A percentile compares a stretch with the other conserved stretches of the same genome.
Evolutionary conservation across 2,797 vertebrate species (phyloP).

Genomic region (Nyctalus aviator): DNA sequence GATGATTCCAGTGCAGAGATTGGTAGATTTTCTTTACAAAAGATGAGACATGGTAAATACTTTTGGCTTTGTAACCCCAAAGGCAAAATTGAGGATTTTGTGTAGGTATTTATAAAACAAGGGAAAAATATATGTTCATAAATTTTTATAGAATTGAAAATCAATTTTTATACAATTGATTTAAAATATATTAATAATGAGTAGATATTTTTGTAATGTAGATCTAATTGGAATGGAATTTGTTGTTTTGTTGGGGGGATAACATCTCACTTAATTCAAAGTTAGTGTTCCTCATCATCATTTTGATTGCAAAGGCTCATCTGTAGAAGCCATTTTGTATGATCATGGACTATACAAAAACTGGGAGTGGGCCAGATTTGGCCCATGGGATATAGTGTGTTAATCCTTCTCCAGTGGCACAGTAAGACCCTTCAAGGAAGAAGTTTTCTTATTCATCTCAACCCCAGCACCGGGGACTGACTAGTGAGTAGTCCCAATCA

Average conservation of each 20-base stretch:
- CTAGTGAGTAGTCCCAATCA: neutral
- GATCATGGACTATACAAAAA: neutral
- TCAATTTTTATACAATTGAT: neutral
- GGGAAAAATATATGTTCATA: neutral
- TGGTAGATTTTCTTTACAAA: constrained; percentile 1
- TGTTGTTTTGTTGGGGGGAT: neutral
- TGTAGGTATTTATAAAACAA: neutral
- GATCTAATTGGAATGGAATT: neutral
- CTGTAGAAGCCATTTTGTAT: neutral
- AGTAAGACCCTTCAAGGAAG: neutral
- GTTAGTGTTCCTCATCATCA: neutral
- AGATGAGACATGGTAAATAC: neutral
- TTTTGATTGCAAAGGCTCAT: neutral
- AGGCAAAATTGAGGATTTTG: neutral
- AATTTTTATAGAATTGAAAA: neutral
- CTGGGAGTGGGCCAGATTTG: neutral
- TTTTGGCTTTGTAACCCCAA: neutral
- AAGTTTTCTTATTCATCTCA: too few relatives aligned
- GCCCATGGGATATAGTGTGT: neutral
- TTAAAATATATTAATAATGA: neutral
- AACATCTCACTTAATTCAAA: neutral
- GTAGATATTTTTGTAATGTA: neutral
- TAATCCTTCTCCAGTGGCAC: accelerated
- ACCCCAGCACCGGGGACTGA: neutral
- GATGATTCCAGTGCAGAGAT: neutral